These are phyloP conservation scores for Clistopyga incitator DNA, from an alignment of 2,888 invertebrate species.

Conservation along the genomic window DNA sequence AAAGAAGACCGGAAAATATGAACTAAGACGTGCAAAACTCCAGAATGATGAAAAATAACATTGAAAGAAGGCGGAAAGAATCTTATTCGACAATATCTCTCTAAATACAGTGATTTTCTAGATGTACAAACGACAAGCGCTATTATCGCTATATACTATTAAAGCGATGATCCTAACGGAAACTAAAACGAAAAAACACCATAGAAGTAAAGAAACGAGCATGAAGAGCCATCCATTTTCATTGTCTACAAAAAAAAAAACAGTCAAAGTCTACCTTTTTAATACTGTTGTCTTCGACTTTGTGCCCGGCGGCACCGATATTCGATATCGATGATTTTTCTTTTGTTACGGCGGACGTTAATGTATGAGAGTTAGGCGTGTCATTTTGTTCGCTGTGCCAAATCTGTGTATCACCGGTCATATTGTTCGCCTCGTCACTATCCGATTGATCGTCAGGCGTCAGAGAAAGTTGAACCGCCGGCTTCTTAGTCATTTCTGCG, in stretches of 20 bases:
- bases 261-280: constrained; percentile 78
- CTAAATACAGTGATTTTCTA: constrained; percentile 26
- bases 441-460: constrained; percentile 81
- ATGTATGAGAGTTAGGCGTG: constrained; percentile 78
- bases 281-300: constrained; percentile 79
- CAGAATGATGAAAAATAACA: background rate
- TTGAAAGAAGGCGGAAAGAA: constrained; percentile 28
- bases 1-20: constrained; percentile 22
- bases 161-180: constrained; percentile 35
- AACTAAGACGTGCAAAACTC: constrained; percentile 51
- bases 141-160: too few species aligned
- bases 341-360: constrained; percentile 79
- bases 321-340: constrained; percentile 80
- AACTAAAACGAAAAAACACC: constrained; percentile 52
- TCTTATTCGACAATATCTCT: constrained; percentile 29
- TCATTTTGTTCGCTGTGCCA: constrained; percentile 80
- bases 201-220: constrained; percentile 42
- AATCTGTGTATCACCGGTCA: constrained; percentile 76
- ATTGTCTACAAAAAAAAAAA: constrained; percentile 40
- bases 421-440: constrained; percentile 80
- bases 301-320: constrained; percentile 77
- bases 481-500: constrained; percentile 79
- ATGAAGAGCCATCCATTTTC: constrained; percentile 37
- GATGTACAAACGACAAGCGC: constrained; percentile 45
- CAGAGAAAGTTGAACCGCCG: constrained; percentile 77